Evolutionary conservation across 2,797 vertebrate genomes (phyloP).

Genomic region (Ficedula albicollis): DNA sequence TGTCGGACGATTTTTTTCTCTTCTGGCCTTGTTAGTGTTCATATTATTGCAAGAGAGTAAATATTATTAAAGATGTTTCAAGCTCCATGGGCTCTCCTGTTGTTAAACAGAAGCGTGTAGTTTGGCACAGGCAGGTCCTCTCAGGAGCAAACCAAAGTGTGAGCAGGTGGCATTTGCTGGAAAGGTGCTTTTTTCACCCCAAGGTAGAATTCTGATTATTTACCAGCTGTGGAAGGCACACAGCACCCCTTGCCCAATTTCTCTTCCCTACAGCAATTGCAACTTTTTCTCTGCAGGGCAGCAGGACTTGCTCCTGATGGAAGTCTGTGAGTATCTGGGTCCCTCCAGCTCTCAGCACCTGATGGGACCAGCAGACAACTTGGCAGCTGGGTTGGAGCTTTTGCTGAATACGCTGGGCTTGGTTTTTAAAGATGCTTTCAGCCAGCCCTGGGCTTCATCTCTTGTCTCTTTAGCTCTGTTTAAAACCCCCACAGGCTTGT

Average conservation of each 20-base stretch:
- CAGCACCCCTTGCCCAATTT: background rate
- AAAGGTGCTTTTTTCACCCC: background rate
- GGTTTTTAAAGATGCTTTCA: background rate
- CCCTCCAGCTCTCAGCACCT: background rate
- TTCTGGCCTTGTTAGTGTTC: background rate
- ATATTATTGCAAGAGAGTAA: background rate
- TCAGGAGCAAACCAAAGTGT: background rate
- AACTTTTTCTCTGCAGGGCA: background rate
- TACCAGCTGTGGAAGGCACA: background rate
- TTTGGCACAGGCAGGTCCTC: background rate
- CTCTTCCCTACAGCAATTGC: background rate
- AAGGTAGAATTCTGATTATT: background rate
- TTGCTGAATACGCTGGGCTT: background rate
- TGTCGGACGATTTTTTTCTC: background rate
- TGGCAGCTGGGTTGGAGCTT: background rate
- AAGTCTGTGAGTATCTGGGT: background rate
- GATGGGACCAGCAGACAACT: background rate
- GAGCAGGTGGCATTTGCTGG: background rate
- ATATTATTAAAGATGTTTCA: background rate
- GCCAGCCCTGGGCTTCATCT: background rate
- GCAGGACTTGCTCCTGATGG: fast-evolving
- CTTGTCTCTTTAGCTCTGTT: background rate
- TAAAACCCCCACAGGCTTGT: background rate
- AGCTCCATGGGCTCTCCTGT: background rate
- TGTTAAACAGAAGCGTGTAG: background rate